Conservation (phyloP, 2,888 invertebrate species). For the Ormyrus rosae region DNA sequence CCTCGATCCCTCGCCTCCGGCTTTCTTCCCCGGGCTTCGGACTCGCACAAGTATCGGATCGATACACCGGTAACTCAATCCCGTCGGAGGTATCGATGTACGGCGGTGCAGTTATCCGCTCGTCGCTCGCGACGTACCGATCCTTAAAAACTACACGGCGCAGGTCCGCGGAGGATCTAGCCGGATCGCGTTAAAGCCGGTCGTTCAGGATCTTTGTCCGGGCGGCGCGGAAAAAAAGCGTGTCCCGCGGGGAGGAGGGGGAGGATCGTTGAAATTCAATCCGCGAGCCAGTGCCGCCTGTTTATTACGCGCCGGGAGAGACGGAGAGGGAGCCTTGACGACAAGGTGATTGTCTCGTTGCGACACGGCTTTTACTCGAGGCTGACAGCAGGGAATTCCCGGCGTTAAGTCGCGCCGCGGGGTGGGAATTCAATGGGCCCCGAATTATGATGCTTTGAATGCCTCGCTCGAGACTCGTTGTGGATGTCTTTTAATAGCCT, state of each 20-base stretch:
- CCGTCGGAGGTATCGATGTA: constrained; percentile 67
- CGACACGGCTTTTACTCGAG: constrained; percentile 1
- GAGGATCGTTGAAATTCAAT: constrained; percentile 38
- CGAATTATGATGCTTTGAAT: too few relatives aligned
- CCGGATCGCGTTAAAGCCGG: constrained; percentile 34
- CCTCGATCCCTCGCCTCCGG: constrained; percentile 54
- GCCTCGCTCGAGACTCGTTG: too few relatives aligned
- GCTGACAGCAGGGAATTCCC: too few relatives aligned
- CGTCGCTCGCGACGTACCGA: constrained; percentile 4
- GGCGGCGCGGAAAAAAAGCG: background rate
- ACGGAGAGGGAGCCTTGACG: constrained; percentile 10
- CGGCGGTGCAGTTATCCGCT: constrained; percentile 57
- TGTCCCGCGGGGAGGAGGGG: background rate
- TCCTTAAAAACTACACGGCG: constrained; percentile 64
- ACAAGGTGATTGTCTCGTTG: constrained; percentile 38
- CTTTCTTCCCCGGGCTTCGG: constrained; percentile 61
- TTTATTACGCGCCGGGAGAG: constrained; percentile 7
- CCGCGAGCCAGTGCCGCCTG: background rate
- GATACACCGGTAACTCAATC: constrained; percentile 68
- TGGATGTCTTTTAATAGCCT: too few relatives aligned
- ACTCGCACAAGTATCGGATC: constrained; percentile 57
- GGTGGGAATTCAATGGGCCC: too few relatives aligned
- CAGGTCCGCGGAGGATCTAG: constrained; percentile 60
- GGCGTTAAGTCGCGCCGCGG: too few relatives aligned
- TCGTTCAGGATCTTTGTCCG: constrained; percentile 33